Conservation (phyloP, 2,797 vertebrate species). For the Ptychobarbus kaznakovi region DNA sequence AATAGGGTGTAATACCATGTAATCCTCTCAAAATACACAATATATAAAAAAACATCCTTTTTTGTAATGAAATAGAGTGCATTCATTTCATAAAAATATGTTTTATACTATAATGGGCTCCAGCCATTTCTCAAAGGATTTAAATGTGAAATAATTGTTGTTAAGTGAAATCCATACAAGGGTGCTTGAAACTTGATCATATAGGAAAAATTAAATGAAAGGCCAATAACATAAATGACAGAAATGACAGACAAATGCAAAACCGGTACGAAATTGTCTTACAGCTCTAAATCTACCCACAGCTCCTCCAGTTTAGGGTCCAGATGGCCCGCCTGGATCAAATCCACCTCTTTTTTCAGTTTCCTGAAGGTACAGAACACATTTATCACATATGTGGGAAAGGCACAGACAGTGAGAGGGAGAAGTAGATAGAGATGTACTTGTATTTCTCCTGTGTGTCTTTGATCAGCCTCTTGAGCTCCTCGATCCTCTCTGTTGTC, state of each 20-base stretch:
- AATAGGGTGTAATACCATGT: neutral
- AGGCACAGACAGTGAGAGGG: neutral
- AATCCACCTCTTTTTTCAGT: conserved; percentile 94
- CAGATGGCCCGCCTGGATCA: conserved; percentile 95
- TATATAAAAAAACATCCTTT: neutral
- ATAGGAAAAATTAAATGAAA: neutral
- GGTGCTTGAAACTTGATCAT: neutral
- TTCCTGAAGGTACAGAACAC: conserved; percentile 71
- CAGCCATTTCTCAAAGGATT: neutral
- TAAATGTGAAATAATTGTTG: neutral
- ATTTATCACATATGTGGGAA: neutral
- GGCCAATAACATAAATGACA: neutral
- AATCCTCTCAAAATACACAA: neutral
- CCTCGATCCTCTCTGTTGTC: conserved; percentile 94
- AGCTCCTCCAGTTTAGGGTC: conserved; percentile 93
- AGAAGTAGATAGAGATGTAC: conserved; percentile 67
- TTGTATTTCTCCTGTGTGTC: conserved; percentile 97
- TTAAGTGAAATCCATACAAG: neutral
- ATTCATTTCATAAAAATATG: neutral
- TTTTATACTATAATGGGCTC: neutral
- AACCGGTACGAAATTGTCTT: conserved; percentile 60
- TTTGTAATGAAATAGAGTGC: neutral
- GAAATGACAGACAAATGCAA: neutral
- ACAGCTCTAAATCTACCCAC: conserved; percentile 91
- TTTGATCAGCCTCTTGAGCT: conserved; percentile 93